Conservation (phyloP, 2,797 vertebrate genomes). For the Oophaga sylvatica region DNA sequence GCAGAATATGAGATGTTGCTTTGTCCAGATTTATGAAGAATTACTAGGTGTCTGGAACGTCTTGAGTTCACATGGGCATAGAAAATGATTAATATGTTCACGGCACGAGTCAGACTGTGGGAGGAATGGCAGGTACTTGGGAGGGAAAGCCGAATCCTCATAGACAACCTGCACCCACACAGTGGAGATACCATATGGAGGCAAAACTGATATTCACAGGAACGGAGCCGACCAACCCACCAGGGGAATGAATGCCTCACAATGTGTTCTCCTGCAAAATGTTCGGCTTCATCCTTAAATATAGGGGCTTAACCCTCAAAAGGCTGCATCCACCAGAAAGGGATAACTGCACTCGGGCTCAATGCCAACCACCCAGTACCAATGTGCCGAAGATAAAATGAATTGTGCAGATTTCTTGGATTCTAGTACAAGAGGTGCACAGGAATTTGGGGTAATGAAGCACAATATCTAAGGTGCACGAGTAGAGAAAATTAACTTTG, state of each 20-base stretch:
- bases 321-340: no score
- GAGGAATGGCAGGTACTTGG: neutral
- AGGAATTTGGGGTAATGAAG: no score
- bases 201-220: neutral
- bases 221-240: neutral
- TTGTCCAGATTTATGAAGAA: constrained; percentile 17
- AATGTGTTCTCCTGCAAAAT: no score
- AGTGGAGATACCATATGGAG: neutral
- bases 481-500: no score
- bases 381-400: no score
- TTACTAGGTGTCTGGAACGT: constrained; percentile 19
- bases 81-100: constrained; percentile 7
- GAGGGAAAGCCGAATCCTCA: neutral
- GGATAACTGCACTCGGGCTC: no score
- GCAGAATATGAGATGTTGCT: neutral
- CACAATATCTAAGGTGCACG: no score
- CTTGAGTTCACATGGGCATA: constrained; percentile 12
- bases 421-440: no score
- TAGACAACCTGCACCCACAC: neutral
- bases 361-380: no score
- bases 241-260: neutral
- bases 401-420: no score
- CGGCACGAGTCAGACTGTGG: neutral
- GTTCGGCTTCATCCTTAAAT: neutral
- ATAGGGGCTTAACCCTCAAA: neutral